Percentiles rank a stretch among this genome's conserved stretches.
Evolutionary conservation across 2,113 vertebrate species (phyloP).

Genomic region (Tapirus terrestris): DNA sequence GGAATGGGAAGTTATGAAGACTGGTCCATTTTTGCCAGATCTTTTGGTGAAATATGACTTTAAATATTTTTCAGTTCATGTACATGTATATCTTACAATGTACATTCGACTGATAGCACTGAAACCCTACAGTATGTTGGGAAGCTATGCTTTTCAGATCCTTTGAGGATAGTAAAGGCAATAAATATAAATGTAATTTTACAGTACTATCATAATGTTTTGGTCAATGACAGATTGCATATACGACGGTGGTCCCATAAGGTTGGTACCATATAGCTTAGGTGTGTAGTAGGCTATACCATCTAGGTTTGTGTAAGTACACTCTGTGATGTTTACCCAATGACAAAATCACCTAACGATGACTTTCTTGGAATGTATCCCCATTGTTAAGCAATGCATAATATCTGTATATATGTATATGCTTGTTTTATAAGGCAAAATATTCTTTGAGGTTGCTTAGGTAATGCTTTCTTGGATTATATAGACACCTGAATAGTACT

Average conservation of each 20-base stretch:
- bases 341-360: too few species aligned
- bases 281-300: too few species aligned
- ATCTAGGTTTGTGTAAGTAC: too few species aligned
- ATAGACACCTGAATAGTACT: background rate
- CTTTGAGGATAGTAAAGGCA: background rate
- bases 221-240: too few species aligned
- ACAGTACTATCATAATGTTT: background rate
- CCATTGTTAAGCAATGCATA: too few species aligned
- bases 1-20: background rate
- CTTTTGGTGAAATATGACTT: background rate
- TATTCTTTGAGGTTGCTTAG: background rate
- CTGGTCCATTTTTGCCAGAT: background rate
- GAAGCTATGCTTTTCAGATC: background rate
- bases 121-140: background rate
- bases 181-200: slow-evolving; percentile 20
- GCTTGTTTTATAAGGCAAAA: background rate
- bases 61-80: background rate
- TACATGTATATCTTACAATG: background rate
- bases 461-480: background rate
- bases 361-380: too few species aligned
- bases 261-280: too few species aligned
- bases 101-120: background rate
- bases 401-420: background rate
- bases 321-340: too few species aligned
- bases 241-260: too few species aligned